Evolutionary conservation across 2,113 vertebrate species (phyloP), one percentile per base, ranked within the genome.

Genomic region (Oryzias melastigma): DNA sequence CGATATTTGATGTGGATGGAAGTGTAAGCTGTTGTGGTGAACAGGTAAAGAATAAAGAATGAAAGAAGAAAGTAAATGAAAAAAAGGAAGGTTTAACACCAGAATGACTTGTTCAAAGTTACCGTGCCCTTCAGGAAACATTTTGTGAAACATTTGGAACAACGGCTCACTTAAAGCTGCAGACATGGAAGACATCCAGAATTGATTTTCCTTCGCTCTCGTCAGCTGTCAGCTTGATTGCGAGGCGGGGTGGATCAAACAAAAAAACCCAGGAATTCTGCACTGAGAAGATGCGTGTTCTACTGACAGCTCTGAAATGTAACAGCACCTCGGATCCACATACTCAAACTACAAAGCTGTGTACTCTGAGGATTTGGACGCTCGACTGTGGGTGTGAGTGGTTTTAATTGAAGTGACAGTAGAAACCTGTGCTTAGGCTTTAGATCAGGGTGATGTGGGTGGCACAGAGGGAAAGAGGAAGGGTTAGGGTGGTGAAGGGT

Each of bases 401-500:
- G 41, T 73, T 46, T 77, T 74, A 68, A 64, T 24, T 19, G 46
- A 61, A 24, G 17, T 35, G 62, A 67, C 25, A 72, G 65, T 14
- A 51, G 22, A 47, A 46, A 54, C n/a, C 17, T 27, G 62, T 90
- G 90, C 87, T 84, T 14, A 27, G 29, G 53, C 55, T 67, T 27
- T 66, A 58, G 58, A 45, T 83, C 52, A 50, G 45, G 52, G 46
- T 17, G 50, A n/a, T 40, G 35, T 35, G 24, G 29, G 46, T 35
- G 42, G 49, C 25, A 19, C 2, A 7, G 40, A 19, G 25, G n/a
- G 42, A 15, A 47, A 51, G 7, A 20, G 41, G 29, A 27, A 57
- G 18, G 29, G 10, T 79, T 87, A 46, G 18, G 49, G 22, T 72
- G 62, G 44, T 35, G 69, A 93, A 79, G 91, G 90, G 91, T 91